Evolutionary conservation across 1,140 invertebrate species (phyloP), one percentile per base, ranked within the genome.

Genomic region (Lutraria rhynchaena): DNA sequence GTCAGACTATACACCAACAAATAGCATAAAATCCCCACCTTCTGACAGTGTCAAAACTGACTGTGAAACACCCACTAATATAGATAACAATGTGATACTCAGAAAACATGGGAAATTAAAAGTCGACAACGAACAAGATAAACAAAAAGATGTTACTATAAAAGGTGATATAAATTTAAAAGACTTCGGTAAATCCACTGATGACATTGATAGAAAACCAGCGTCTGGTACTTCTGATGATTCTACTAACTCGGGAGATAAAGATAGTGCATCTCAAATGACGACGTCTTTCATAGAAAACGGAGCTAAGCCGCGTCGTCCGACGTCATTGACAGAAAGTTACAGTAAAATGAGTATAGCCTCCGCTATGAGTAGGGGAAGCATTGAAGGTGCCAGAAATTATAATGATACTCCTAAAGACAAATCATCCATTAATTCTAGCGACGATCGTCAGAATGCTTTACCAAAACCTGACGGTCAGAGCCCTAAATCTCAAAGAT

Each of bases 401-500:
- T 37, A 58, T 44, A 49, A n/a, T 31, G 63, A 57, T 35, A 37
- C 57, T 61, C n/a, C 65, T 35, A 84, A 76, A 61, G 58, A 69
- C 27, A 84, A 70, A 74, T 15, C 22, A 3, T 74, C 74, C 15
- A 60, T 81, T 3, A 71, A 57, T 41, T 77, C 81, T 19, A 81
- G 60, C 24, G 85, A 88, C 53, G 87, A 89, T 57, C 84, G 88
- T 60, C 85, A 87, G 35, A 87, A 85, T 41, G 82, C 77, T 27
- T 82, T 88, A 35, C 89, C 88, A 11, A 89, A 89, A 80, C 89
- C 90, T 15, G 89, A 90, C 51, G 90, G 89, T 5, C 89, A 91
- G 73, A 91, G 90, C 76, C 90, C 90, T 19, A 89, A 90, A 76
- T 83, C 83, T 73, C 84, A 83, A 27, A 73, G 81, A 17, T 33